Conservation (phyloP, 2,797 vertebrate genomes). For the Propithecus deckenii region DNA sequence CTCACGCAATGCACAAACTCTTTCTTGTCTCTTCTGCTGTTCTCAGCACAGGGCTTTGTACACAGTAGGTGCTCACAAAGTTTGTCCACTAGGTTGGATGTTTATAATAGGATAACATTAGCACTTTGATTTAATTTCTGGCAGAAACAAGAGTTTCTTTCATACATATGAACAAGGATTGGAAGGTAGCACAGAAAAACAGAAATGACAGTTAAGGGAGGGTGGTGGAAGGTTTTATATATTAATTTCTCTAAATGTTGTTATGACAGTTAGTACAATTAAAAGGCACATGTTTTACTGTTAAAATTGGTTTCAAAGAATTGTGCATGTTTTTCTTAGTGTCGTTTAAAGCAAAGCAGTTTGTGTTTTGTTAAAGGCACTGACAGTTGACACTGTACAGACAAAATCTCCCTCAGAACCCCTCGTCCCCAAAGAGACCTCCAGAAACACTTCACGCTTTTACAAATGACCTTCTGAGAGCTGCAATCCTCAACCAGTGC, state of each 20-base stretch:
- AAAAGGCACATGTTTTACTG: not conserved
- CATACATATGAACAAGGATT: not conserved
- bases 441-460: not conserved
- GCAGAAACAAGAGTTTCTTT: constrained; percentile 26
- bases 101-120: not conserved
- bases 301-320: constrained; percentile 37
- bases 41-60: not conserved
- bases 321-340: not conserved
- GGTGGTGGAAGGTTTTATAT: not conserved
- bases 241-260: not conserved
- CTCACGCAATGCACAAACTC: not conserved
- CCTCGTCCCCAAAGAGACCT: not conserved
- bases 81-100: not conserved
- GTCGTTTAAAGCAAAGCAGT: not conserved
- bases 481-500: not conserved
- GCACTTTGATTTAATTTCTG: not conserved
- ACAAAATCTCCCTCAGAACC: not conserved
- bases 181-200: not conserved
- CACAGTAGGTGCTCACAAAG: not conserved
- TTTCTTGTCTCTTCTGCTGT: too few species aligned
- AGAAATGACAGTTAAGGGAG: not conserved
- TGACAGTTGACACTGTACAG: not conserved
- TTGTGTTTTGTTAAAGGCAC: not conserved
- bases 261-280: not conserved
- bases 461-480: not conserved